phyloP scores from a whole-genome alignment of 2,888 invertebrate species.

The Drosophila imparisetae region DNA sequence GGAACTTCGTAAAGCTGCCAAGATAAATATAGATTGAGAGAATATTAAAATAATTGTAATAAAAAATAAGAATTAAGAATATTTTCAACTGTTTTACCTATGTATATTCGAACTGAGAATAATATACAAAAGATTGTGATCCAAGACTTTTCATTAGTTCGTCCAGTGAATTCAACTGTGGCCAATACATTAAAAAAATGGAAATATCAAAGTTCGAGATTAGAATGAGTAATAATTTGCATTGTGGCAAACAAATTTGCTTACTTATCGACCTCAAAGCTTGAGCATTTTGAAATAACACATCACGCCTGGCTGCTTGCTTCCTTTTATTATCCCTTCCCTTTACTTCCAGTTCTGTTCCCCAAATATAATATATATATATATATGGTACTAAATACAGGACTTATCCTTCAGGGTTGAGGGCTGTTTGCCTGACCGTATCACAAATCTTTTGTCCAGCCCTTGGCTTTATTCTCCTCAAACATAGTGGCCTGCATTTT shows the following conservation, averaged over 20 bases:
- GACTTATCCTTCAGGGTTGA: not conserved
- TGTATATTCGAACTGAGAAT: not conserved
- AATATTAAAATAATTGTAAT: not conserved
- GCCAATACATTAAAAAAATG: not conserved
- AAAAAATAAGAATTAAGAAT: not conserved
- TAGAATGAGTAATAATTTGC: not conserved
- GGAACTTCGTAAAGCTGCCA: not conserved
- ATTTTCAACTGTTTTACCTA: too few species aligned
- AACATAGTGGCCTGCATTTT: conserved; percentile 37
- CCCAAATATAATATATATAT: too few species aligned
- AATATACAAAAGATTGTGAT: not conserved
- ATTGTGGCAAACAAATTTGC: not conserved
- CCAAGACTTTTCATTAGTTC: not conserved
- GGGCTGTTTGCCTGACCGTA: conserved; percentile 10
- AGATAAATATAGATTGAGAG: not conserved
- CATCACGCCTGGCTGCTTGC: not conserved
- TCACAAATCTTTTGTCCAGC: conserved; percentile 41
- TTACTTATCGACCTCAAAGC: not conserved
- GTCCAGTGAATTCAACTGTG: not conserved
- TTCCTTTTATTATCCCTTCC: not conserved
- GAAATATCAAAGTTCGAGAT: not conserved
- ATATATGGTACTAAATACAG: not conserved
- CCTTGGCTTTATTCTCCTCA: conserved; percentile 27
- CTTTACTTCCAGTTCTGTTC: not conserved
- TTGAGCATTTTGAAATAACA: not conserved